phyloP scores from a whole-genome alignment of 2,113 vertebrate species.

The Leiothrix lutea region DNA sequence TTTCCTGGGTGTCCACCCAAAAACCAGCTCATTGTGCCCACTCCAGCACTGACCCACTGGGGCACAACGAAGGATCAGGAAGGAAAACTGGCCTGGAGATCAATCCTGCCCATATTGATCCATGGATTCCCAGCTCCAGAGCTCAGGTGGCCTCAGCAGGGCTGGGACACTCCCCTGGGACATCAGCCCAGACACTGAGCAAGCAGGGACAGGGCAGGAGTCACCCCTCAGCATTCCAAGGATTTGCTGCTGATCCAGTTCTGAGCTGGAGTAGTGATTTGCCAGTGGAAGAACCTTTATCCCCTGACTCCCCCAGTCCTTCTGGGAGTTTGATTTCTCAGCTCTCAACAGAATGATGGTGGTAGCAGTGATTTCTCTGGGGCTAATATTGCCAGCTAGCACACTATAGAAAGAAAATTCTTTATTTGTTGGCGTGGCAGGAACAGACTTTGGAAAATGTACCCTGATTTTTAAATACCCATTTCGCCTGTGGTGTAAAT shows the following conservation, averaged over 20 bases:
- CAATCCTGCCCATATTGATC: fast-evolving
- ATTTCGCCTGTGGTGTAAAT: conserved; percentile 46
- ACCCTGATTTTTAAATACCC: conserved; percentile 65
- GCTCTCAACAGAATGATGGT: background rate
- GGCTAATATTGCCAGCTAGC: conserved; percentile 17
- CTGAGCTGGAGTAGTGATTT: background rate
- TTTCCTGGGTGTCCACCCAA: background rate
- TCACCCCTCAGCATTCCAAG: background rate
- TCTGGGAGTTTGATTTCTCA: conserved; percentile 4
- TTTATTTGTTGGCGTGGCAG: background rate
- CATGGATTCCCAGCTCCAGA: background rate
- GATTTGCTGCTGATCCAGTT: background rate
- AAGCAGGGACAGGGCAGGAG: background rate
- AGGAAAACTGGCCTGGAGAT: fast-evolving
- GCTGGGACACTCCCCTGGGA: background rate
- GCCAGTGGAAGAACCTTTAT: background rate
- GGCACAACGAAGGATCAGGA: background rate
- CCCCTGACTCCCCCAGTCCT: background rate
- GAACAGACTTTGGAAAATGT: conserved; percentile 33
- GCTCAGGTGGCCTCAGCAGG: background rate
- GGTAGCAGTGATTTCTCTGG: conserved; percentile 3
- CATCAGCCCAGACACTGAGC: background rate
- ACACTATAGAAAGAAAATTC: background rate
- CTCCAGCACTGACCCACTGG: background rate
- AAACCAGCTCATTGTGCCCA: background rate